Conservation (phyloP, 1,140 invertebrate genomes). For the Drosophila serrata region DNA sequence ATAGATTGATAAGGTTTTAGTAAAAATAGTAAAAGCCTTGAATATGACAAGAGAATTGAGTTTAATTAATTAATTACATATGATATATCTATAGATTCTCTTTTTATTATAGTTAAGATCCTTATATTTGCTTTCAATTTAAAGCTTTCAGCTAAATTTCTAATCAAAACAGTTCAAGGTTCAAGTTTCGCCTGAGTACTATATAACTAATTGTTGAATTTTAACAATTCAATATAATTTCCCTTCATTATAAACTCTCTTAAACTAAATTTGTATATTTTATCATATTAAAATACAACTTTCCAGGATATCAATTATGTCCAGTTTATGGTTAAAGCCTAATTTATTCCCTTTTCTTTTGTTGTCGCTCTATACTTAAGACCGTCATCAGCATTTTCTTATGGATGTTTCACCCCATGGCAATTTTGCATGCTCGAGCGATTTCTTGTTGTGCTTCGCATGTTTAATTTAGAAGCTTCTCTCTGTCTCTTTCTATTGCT, state of each 20-base stretch:
- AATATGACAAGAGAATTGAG: not conserved
- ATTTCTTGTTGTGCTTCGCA: constrained; percentile 69
- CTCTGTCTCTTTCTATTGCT: not conserved
- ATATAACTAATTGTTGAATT: not conserved
- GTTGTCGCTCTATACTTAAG: constrained; percentile 53
- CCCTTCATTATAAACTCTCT: not conserved
- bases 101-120: too few relatives aligned
- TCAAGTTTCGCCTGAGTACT: too few relatives aligned
- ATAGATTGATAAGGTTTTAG: not conserved
- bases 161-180: too few relatives aligned
- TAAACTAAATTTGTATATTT: too few relatives aligned
- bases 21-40: not conserved
- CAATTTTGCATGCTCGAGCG: constrained; percentile 67
- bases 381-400: constrained; percentile 77
- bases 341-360: constrained; percentile 45
- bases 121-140: too few relatives aligned
- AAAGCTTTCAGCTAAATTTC: too few relatives aligned
- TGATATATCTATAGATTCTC: too few relatives aligned
- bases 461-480: constrained; percentile 62
- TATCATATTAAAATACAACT: too few relatives aligned
- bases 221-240: not conserved
- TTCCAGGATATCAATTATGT: constrained; percentile 3
- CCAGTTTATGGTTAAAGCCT: not conserved
- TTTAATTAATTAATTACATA: not conserved
- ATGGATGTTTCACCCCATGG: constrained; percentile 28